phyloP scores from a whole-genome alignment of 1,140 invertebrate species.

The Drosophila ficusphila region DNA sequence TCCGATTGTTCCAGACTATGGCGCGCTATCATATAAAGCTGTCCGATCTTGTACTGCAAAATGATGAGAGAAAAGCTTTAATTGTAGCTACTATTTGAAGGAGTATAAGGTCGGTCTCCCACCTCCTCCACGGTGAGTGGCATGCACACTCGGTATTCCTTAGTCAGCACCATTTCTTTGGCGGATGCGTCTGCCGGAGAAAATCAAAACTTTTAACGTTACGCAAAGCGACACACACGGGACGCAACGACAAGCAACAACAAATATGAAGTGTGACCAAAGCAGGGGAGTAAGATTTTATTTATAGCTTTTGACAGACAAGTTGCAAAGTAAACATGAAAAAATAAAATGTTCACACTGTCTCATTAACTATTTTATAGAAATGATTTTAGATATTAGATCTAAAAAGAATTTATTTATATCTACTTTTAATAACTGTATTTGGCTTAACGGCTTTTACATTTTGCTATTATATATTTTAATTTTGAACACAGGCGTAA shows the following conservation, averaged over 20 bases:
- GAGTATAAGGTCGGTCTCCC: constrained; percentile 46
- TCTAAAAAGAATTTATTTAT: too few relatives aligned
- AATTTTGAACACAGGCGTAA: too few relatives aligned
- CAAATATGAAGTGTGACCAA: constrained; percentile 2
- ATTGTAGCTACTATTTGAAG: neutral
- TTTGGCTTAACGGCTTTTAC: too few relatives aligned
- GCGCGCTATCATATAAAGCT: constrained; percentile 97
- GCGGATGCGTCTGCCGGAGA: constrained; percentile 1
- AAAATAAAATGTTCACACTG: too few relatives aligned
- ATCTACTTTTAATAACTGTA: too few relatives aligned
- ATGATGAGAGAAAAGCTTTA: constrained; percentile 27
- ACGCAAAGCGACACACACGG: constrained; percentile 42
- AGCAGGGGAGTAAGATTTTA: neutral
- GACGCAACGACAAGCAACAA: constrained; percentile 16
- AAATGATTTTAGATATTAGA: too few relatives aligned
- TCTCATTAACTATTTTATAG: too few relatives aligned
- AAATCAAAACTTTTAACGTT: constrained; percentile 43
- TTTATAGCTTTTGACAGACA: too few relatives aligned
- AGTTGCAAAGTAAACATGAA: too few relatives aligned
- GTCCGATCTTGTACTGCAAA: constrained; percentile 93
- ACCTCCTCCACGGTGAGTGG: constrained; percentile 96
- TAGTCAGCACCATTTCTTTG: constrained; percentile 85
- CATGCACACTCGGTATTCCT: constrained; percentile 97
- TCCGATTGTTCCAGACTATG: constrained; percentile 96
- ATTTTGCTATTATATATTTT: too few relatives aligned